These are phyloP conservation scores for Chiloscyllium punctatum DNA, from an alignment of 2,797 vertebrate genomes.

Conservation along the genomic window DNA sequence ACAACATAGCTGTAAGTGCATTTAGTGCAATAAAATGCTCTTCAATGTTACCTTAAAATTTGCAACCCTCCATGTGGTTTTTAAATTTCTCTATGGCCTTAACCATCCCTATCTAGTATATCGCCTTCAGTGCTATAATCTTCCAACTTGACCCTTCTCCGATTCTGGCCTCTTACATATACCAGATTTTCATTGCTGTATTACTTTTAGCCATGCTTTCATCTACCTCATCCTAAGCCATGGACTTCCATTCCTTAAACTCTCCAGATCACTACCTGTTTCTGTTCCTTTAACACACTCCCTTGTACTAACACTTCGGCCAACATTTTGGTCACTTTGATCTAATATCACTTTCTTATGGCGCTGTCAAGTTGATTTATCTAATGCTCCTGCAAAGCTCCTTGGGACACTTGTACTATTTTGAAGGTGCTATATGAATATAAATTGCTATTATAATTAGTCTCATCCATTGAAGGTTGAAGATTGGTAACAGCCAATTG, in stretches of 20 bases:
- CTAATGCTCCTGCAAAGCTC: not conserved
- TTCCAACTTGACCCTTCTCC: not conserved
- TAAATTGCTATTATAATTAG: not conserved
- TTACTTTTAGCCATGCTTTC: not conserved
- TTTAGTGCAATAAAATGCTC: not conserved
- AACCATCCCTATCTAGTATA: not conserved
- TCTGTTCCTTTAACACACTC: not conserved
- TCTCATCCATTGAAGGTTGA: not conserved
- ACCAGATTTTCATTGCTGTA: not conserved
- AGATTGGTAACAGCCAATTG: not conserved
- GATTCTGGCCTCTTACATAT: no score
- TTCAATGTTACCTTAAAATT: not conserved
- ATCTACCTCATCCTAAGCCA: not conserved
- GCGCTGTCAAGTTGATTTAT: not conserved
- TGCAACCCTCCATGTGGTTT: not conserved
- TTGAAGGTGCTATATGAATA: not conserved
- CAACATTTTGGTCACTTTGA: not conserved
- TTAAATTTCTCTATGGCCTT: not conserved
- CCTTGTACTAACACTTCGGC: not conserved
- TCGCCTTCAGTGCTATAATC: not conserved
- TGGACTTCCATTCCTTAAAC: not conserved
- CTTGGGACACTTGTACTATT: not conserved
- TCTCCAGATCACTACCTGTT: not conserved
- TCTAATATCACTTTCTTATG: not conserved
- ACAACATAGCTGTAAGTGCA: not conserved